These are phyloP conservation scores for Drosophila silvestris DNA, from an alignment of 2,888 invertebrate genomes.

Conservation along the genomic window DNA sequence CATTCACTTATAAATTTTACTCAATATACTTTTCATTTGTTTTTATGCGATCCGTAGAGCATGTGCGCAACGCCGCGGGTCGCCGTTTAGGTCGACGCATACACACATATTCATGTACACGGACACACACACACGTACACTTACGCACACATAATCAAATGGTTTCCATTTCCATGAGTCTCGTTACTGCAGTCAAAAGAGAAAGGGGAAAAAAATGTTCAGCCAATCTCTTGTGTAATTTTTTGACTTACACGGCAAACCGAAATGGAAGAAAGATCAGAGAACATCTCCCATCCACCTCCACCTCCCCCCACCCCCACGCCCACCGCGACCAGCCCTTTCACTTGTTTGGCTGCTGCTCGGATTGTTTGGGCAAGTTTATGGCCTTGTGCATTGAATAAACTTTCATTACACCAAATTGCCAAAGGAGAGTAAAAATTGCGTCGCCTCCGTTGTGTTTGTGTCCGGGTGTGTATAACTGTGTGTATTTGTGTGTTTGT, in stretches of 20 bases:
- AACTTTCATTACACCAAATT: slow-evolving; percentile 55
- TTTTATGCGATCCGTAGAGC: slow-evolving; percentile 29
- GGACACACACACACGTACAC: neutral
- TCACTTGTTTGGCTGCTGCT: slow-evolving; percentile 24
- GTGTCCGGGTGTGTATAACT: neutral
- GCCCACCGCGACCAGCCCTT: neutral
- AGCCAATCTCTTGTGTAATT: slow-evolving; percentile 54
- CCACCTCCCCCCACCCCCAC: fast-evolving
- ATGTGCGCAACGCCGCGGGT: slow-evolving; percentile 32
- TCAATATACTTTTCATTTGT: slow-evolving; percentile 18
- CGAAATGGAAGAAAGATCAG: slow-evolving; percentile 30
- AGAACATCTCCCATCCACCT: neutral
- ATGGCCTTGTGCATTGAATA: slow-evolving; percentile 60
- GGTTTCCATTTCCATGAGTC: slow-evolving; percentile 44
- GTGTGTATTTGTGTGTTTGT: neutral
- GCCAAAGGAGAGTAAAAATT: slow-evolving; percentile 42
- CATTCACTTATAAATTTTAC: neutral
- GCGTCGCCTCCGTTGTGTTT: slow-evolving; percentile 19
- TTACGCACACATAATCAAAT: slow-evolving; percentile 42
- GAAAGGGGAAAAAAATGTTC: slow-evolving; percentile 15
- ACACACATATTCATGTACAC: neutral
- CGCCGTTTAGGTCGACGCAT: slow-evolving; percentile 13
- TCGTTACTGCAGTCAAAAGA: slow-evolving; percentile 35
- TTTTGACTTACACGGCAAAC: slow-evolving; percentile 48
- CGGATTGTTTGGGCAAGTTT: slow-evolving; percentile 55